Evolutionary conservation across 2,113 vertebrate genomes (phyloP).

Genomic region (Neodon shergylaensis): DNA sequence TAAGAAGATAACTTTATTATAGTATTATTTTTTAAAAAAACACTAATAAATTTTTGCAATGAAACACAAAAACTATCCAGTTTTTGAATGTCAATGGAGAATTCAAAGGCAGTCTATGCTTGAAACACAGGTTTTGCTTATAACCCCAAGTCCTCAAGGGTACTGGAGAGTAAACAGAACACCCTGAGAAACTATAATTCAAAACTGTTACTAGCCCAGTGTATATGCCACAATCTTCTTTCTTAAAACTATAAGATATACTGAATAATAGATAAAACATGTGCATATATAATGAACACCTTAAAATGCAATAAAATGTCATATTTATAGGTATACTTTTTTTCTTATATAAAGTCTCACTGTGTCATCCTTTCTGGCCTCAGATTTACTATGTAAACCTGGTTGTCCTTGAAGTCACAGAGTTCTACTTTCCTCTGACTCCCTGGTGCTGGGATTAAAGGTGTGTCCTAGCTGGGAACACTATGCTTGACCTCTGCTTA

Average conservation of each 20-base stretch:
- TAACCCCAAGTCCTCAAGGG: background rate
- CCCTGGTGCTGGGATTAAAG: background rate
- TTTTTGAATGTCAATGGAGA: background rate
- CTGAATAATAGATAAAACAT: background rate
- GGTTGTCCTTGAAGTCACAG: background rate
- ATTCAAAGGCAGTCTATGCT: slow-evolving; percentile 18
- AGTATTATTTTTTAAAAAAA: background rate
- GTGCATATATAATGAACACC: background rate
- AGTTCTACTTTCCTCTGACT: no score
- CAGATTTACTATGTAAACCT: background rate
- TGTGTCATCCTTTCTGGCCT: background rate
- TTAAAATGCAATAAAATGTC: background rate
- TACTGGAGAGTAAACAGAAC: background rate
- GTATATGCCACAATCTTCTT: background rate
- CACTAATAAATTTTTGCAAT: background rate
- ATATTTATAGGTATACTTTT: background rate
- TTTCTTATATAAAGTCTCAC: background rate
- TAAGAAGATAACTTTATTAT: slow-evolving; percentile 3
- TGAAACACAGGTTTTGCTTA: background rate
- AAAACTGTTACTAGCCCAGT: background rate
- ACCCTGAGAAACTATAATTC: background rate
- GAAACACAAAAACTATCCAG: slow-evolving; percentile 26
- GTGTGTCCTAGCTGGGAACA: background rate
- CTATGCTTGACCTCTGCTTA: background rate
- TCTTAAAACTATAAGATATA: slow-evolving; percentile 21